Conservation (phyloP, 2,113 vertebrate genomes). For the Tyto alba region DNA sequence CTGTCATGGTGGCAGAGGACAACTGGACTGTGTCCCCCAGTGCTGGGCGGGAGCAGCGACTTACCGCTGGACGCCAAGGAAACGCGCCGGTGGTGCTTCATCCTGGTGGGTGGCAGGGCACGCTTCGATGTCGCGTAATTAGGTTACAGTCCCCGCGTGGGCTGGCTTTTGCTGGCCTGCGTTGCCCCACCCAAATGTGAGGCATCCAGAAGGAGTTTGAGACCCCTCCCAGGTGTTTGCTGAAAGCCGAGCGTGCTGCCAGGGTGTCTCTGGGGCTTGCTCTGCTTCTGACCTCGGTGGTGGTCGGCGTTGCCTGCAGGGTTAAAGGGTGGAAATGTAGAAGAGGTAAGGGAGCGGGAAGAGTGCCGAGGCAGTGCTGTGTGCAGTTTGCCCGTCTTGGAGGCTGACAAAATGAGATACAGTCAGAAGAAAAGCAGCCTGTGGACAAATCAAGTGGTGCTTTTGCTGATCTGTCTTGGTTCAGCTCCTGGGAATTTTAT, state of each 20-base stretch:
- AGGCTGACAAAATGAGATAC: not conserved
- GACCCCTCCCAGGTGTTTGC: not conserved
- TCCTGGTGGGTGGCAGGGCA: not conserved
- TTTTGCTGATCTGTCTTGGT: not conserved
- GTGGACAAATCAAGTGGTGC: not conserved
- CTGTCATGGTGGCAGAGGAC: not conserved
- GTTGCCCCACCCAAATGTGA: not conserved
- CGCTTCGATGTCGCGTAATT: not conserved
- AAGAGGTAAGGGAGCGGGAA: not conserved
- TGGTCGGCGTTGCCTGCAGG: not conserved
- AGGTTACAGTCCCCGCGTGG: not conserved
- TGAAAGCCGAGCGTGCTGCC: not conserved
- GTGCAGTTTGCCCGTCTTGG: not conserved
- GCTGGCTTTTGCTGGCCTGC: not conserved
- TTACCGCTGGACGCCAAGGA: not conserved
- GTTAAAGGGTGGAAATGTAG: not conserved
- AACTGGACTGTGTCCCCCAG: accelerated
- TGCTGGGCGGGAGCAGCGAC: accelerated
- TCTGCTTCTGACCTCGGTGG: not conserved
- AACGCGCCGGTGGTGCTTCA: accelerated
- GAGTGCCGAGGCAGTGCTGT: not conserved
- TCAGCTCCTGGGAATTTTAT: not conserved
- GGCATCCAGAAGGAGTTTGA: not conserved
- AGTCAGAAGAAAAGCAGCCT: not conserved
- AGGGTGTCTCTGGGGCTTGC: not conserved